These are phyloP conservation scores for Pantelozetes paolii DNA, from an alignment of 2,888 invertebrate species.

Conservation along the genomic window DNA sequence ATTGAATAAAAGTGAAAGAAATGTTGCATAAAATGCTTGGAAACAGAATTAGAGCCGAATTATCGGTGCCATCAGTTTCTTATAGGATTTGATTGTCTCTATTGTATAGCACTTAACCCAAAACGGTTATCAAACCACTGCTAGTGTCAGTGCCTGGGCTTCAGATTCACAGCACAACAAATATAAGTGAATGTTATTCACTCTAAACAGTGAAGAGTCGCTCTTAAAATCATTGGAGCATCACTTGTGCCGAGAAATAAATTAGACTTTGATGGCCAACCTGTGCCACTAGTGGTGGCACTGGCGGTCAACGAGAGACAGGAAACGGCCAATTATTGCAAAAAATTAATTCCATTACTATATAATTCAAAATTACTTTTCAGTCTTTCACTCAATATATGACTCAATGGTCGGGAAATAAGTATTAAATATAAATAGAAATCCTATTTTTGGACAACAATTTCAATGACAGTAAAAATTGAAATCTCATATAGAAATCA, in stretches of 20 bases:
- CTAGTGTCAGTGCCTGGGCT: neutral
- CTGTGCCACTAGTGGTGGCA: slow-evolving; percentile 18
- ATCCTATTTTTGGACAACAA: slow-evolving; percentile 1
- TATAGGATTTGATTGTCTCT: slow-evolving; percentile 1
- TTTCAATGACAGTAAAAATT: neutral
- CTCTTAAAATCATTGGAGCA: slow-evolving; percentile 21
- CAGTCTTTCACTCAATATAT: no score
- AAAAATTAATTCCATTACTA: slow-evolving; percentile 13
- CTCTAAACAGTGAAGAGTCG: neutral
- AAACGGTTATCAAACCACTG: slow-evolving; percentile 6
- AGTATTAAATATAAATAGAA: neutral
- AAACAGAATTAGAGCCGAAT: neutral
- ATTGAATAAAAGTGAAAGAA: slow-evolving; percentile 9
- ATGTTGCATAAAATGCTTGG: slow-evolving; percentile 4
- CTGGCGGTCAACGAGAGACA: slow-evolving; percentile 27
- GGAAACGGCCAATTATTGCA: slow-evolving; percentile 11
- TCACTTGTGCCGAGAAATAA: slow-evolving; percentile 12
- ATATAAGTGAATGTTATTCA: slow-evolving; percentile 6
- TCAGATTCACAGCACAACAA: neutral
- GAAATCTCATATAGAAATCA: neutral
- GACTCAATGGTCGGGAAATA: neutral
- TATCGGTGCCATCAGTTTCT: slow-evolving; percentile 22
- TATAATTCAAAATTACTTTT: slow-evolving; percentile 1
- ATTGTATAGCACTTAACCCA: neutral
- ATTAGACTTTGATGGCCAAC: slow-evolving; percentile 24